Base-by-base conservation (phyloP, 2,113 vertebrate species). In the Leuciscus idus region DNA sequence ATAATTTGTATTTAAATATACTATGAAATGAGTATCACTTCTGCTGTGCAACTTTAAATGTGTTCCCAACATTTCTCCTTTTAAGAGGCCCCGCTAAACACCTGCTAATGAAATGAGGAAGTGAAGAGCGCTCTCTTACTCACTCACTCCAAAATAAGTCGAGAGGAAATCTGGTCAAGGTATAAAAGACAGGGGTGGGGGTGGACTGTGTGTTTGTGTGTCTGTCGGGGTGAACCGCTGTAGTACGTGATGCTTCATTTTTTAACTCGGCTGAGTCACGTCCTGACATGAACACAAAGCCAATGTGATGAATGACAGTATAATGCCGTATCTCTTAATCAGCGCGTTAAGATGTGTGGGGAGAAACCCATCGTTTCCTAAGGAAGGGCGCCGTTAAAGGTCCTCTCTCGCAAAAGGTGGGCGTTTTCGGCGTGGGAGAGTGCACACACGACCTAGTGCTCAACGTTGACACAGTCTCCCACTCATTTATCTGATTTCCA, bases 41-140 rank as follows among this genome's bases (percentile, higher is more conserved):
- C 72, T 61, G 9, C 73, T 43, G 59, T 36, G 23, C 30, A 5
- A 66, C 36, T 72, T 28, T 30, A 83, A 83, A 82, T 83, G 43
- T 78, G 64, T 52, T 79, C 57, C 70, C 26, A 50, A 73, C 30
- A 83, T 26, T 62, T 73, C 30, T 50, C 30, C 75, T 74, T 83
- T 28, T 33, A 77, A 75, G 84, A 86, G 77, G 85, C 43, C 17
- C 17, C 48, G 50, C 33, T 46, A 82, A 88, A 89, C 89, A 90
- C 87, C 90, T 90, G 89, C 76, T 87, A 66, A 28, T 52, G 61
- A 87, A 87, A 88, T 86, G 86, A 88, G 89, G 90, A 91, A 90
- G 90, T 86, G 84, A 87, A 84, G 82, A 85, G 80, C 50, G 2
- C 33, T 33, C 48, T 85, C 81, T 87, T 86, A 90, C 80, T 86